Base-by-base conservation (phyloP, 2,888 invertebrate species). In the Brachylomia viminalis region DNA sequence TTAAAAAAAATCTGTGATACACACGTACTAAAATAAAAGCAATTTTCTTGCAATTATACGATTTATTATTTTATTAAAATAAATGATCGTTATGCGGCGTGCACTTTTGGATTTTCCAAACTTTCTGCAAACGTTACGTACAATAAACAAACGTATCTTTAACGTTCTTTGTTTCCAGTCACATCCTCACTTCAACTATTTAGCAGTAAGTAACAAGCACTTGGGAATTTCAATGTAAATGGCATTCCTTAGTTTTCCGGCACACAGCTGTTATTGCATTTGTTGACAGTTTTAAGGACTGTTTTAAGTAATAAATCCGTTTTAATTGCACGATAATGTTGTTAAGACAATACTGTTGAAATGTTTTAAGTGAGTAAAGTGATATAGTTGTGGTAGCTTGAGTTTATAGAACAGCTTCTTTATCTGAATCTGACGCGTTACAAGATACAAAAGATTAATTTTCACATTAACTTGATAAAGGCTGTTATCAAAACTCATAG, bases 301-400 rank as follows among this genome's bases (percentile, higher is more conserved):
- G 45, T 61, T 67, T 54, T 27, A 30, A 17, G 52, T 47, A 59
- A 73, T 78, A 80, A 80, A 78, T 78, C 65, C 6, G 65, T 38
- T 59, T 78, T 77, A 64, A 80, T 77, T 47, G 64, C 56, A 8
- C 33, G 33, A 72, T 64, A 77, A 80, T 72, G 56, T 80, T 56
- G 80, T 45, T 64, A 27, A 27, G 72, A 77, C 80, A 72, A 58
- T 80, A 56, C 58, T 77, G 72, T 80, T 64, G 47, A 49, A 79
- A 58, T 72, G 56, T 80, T 80, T 77, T 56, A 72, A 62, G 42
- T 33, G 17, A 58, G 6, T 59, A 17, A 71, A 61, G 45, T 61
- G 17, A 11, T 10, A 38, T n/a, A 38, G 38, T 77, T 62, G 30
- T 54, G 61, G 70, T 30, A 56, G 0, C 42, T 79, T 33, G 23